Conservation (phyloP, 2,797 vertebrate genomes). For the Acropternis orthonyx region DNA sequence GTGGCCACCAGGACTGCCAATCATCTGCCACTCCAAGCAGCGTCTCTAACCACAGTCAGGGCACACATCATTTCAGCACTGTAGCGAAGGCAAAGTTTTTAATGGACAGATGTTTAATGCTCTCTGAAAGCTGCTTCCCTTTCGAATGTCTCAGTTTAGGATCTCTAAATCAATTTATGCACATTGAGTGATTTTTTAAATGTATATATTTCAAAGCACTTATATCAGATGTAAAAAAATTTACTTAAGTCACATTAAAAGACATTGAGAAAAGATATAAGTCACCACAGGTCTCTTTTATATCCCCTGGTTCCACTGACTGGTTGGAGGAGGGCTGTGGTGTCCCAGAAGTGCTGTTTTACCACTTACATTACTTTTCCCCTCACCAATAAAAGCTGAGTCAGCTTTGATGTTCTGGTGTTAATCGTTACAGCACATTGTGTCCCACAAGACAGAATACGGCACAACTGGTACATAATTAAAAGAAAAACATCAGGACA, state of each 20-base stretch:
- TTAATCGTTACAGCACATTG: conserved; percentile 30
- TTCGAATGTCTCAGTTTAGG: neutral
- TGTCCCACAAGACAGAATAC: conserved; percentile 15
- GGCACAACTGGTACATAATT: conserved; percentile 5
- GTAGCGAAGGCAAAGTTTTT: neutral
- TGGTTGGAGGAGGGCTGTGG: neutral
- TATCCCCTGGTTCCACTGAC: neutral
- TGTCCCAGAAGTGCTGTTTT: conserved; percentile 14
- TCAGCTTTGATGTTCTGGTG: conserved; percentile 26
- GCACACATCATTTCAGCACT: neutral
- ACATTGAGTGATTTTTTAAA: neutral
- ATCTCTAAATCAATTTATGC: neutral
- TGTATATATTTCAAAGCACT: neutral
- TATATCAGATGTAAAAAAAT: neutral
- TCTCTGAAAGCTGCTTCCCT: neutral
- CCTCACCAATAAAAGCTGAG: conserved; percentile 9
- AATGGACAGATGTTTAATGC: neutral
- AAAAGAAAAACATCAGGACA: conserved; percentile 22
- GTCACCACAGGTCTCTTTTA: neutral
- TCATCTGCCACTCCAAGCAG: neutral
- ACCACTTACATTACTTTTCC: neutral
- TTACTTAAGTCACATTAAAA: neutral
- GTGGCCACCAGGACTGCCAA: neutral
- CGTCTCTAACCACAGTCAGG: neutral
- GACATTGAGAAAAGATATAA: neutral